Conservation (phyloP, 64 coral and sea anemone genomes). For the Montipora capricornis region DNA sequence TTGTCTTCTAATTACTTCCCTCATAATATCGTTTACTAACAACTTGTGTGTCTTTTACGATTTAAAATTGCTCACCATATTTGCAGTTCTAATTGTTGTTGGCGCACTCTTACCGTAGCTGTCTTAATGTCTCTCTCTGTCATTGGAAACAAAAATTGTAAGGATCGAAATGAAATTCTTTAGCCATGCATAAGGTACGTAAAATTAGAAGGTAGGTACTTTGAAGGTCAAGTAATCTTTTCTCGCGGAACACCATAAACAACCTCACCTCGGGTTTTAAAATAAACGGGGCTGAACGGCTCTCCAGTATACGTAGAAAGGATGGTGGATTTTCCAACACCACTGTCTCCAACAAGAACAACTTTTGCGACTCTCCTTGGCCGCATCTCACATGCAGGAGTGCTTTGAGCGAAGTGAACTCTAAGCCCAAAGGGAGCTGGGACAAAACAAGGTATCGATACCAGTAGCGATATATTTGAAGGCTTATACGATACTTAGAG, state of each 20-base stretch:
- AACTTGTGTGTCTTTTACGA: background rate
- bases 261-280: slow-evolving; percentile 59
- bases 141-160: background rate
- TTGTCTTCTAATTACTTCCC: background rate
- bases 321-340: slow-evolving; percentile 76
- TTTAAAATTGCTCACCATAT: slow-evolving; percentile 59
- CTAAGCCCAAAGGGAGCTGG: too few species aligned
- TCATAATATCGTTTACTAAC: too few species aligned
- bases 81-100: slow-evolving; percentile 45
- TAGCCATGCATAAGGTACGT: too few species aligned
- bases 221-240: background rate
- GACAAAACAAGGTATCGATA: too few species aligned
- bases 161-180: background rate
- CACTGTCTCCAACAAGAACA: slow-evolving; percentile 68
- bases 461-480: too few species aligned
- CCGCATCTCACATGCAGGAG: background rate
- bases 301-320: slow-evolving; percentile 47
- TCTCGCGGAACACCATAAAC: background rate
- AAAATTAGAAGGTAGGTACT: too few species aligned
- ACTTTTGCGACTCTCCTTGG: slow-evolving; percentile 36
- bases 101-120: slow-evolving; percentile 30
- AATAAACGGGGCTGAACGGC: slow-evolving; percentile 44
- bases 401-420: too few species aligned
- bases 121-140: slow-evolving; percentile 61
- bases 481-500: too few species aligned